Base-by-base conservation (phyloP, 2,797 vertebrate genomes). In the Poeciliopsis presidionis region DNA sequence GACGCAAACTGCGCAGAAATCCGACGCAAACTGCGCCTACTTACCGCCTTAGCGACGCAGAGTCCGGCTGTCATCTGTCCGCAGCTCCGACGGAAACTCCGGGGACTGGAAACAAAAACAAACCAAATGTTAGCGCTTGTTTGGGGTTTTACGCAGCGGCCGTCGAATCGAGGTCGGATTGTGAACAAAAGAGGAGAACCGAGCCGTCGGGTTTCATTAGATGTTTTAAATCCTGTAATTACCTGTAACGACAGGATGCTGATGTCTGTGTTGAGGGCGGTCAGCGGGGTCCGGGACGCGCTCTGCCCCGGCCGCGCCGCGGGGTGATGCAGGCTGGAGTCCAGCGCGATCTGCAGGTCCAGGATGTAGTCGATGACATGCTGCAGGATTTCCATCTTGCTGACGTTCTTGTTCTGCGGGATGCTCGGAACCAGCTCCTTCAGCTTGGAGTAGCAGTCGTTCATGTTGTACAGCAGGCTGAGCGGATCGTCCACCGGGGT, bases 351-450 rank as follows among this genome's bases (percentile, higher is more conserved):
- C 96, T 99, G 98, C 96, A 99, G 97, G 96, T 99, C 98, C 95
- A 99, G 93, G 90, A 99, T 99, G 95, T 99, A 99, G 90, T 99
- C 98, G 92, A 99, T 99, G 90, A 99, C 98, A 91, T 99, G 98
- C 96, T 99, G 98, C 93, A 99, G 95, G 95, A 99, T 99, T 95
- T 99, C 98, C 97, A 99, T 98, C 96, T 97, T 98, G 97, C 97
- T 99, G 89, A 99, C 98, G 95, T 97, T 99, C 96, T 97, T 97
- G 95, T 98, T 97, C 94, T 97, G 98, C 1, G 97, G 98, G 93
- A 99, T 98, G 95, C 98, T 99, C 89, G 98, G 98, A 94, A 99
- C 98, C 91, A 99, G 96, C 95, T 99, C 98, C 89, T 98, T 98
- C 94, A 99, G 96, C 92, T 98, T 98, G 76, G 97, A 98, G 95